Evolutionary conservation across 2,888 invertebrate species (phyloP), one percentile per base, ranked within the genome.

Genomic region (Clivina fossor): DNA sequence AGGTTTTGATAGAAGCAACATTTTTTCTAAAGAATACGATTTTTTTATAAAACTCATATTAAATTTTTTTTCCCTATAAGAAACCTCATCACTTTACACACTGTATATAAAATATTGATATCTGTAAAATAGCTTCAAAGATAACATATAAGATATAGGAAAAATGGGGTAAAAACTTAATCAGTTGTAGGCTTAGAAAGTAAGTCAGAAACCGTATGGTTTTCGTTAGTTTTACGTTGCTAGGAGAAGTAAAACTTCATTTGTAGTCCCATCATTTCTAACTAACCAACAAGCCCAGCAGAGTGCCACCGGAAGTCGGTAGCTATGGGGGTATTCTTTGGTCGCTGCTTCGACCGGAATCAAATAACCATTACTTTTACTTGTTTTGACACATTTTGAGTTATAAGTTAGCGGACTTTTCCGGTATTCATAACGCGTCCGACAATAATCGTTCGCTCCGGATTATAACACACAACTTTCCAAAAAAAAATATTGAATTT

Each of bases 301-400:
- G 28, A 15, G 28, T 30, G 30, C n/a, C n/a, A n/a, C 32, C 32
- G 30, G 30, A n/a, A 15, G 28, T 19, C 44, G 35, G 2, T n/a
- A n/a, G n/a, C n/a, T n/a, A n/a, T n/a, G n/a, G n/a, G n/a, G 30
- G 9, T 30, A 11, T 13, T 30, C 4, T 30, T 4, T 4, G 9
- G 33, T 22, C 28, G 11, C 33, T 11, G 37, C 48, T 37, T 47
- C 53, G 50, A 33, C 47, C 41, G 44, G 59, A 57, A 61, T 62
- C 62, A 60, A 62, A 62, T 62, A 59, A 62, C 61, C 62, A 61
- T 62, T 61, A 62, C 58, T 62, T 62, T 62, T 60, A 61, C 61
- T 60, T 58, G 58, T 57, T 55, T 57, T 58, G 61, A 61, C 61
- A 55, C 58, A 58, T 58, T 57, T 58, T 56, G 47, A 53, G 44